Base-by-base conservation (phyloP, 2,888 invertebrate species). In the Lasioglossum morio region DNA sequence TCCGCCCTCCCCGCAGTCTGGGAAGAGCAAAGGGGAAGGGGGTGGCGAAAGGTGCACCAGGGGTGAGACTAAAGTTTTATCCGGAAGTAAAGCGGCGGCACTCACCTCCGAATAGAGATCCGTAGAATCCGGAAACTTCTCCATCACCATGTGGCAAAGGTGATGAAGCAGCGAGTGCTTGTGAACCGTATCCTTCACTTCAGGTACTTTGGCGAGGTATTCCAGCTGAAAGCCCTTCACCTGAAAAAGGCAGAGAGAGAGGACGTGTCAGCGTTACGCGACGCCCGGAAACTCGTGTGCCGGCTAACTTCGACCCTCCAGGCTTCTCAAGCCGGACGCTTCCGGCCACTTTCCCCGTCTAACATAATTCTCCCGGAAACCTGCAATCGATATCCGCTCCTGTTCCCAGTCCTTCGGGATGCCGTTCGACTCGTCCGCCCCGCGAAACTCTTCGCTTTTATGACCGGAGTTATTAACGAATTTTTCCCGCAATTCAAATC, bases 171-270 rank as follows among this genome's bases (percentile, higher is more conserved):
- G 96, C 10, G 99, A 99, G 96, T 99, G 99, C 95, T 99, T 99
- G 95, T 99, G 99, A 66, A 99, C 99, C 0, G 99, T 99, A 95
- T 99, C 99, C 96, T 99, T 99, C 70, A 99, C 99, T 96, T 99
- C 99, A 93, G 99, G 99, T 93, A 99, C 98, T 96, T 99, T 99
- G 73, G 99, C 97, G 93, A 99, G 96, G 95, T 99, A 99, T 94
- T 99, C 99, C 91, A 99, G 97, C 95, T 99, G 98, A 96, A 99
- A 99, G 43, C 99, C 99, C 96, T 98, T 98, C 60, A 98, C 98
- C 96, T 97, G 94, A 81, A 93, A 85, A 85, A 88, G 72, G 48
- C 72, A 43, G 66, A 72, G 77, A 76, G 66, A 66, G 69, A 63
- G 69, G 66, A 60, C 81, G 69, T 87, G 82, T 84, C 82, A 81